Conservation (phyloP, 2,888 invertebrate species). For the Chesias legatella region DNA sequence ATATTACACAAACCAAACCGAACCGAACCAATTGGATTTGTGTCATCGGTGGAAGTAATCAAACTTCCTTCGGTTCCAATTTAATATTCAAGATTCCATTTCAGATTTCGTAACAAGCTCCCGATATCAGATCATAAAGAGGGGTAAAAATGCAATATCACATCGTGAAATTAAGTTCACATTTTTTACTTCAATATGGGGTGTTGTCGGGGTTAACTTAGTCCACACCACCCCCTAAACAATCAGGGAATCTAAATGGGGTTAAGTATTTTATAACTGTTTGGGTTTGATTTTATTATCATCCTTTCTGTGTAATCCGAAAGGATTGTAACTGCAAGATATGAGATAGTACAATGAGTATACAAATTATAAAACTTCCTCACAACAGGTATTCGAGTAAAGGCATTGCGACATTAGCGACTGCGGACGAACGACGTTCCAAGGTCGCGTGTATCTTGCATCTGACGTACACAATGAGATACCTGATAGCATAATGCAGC, state of each 20-base stretch:
- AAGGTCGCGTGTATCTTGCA: conserved; percentile 7
- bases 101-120: conserved; percentile 19
- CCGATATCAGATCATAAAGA: conserved; percentile 33
- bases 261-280: too few species aligned
- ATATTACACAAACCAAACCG: too few species aligned
- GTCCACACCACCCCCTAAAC: too few species aligned
- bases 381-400: background rate
- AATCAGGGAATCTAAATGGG: too few species aligned
- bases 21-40: background rate
- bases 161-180: conserved; percentile 7
- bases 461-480: conserved; percentile 5
- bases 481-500: conserved; percentile 1
- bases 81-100: conserved; percentile 21
- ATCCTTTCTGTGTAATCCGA: too few species aligned
- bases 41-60: conserved; percentile 12
- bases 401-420: conserved; percentile 1
- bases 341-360: too few species aligned
- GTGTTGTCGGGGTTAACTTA: background rate
- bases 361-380: background rate
- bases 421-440: conserved; percentile 3
- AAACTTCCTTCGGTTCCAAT: conserved; percentile 14
- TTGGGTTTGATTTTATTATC: too few species aligned
- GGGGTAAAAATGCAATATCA: conserved; percentile 17
- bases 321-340: too few species aligned
- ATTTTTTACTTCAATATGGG: conserved; percentile 6